A percentile compares a stretch with the other conserved stretches of the same genome.
Conservation (phyloP, 2,113 vertebrate genomes). For the Engystomops pustulosus region DNA sequence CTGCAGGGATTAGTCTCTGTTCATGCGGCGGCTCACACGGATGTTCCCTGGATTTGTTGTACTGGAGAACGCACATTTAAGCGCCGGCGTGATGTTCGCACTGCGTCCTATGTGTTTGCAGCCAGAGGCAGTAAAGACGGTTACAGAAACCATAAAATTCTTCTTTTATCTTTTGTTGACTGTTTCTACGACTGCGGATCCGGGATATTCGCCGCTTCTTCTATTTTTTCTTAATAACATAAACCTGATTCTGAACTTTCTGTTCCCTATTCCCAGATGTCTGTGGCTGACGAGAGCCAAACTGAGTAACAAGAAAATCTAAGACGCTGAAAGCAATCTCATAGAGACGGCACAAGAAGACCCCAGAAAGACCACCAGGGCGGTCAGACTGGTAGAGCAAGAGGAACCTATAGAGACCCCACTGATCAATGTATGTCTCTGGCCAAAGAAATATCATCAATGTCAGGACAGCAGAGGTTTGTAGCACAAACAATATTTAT, state of each 20-base stretch:
- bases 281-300: neutral
- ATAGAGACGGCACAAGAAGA: neutral
- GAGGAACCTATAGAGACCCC: too few species aligned
- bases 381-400: too few species aligned
- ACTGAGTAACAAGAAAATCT: neutral
- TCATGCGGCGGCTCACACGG: neutral
- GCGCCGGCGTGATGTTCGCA: conserved; percentile 45
- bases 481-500: too few species aligned
- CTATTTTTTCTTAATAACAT: neutral
- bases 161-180: neutral
- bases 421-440: too few species aligned
- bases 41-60: conserved; percentile 29
- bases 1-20: conserved; percentile 31
- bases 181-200: neutral
- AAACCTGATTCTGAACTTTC: neutral
- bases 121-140: conserved; percentile 62
- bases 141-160: conserved; percentile 40
- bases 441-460: too few species aligned
- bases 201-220: neutral
- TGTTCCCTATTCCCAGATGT: neutral
- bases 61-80: conserved; percentile 52
- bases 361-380: neutral
- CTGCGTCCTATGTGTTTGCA: conserved; percentile 63
- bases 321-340: too few species aligned
- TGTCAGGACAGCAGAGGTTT: too few species aligned